Conservation (phyloP, 2,888 invertebrate species). For the Euclidia mi region DNA sequence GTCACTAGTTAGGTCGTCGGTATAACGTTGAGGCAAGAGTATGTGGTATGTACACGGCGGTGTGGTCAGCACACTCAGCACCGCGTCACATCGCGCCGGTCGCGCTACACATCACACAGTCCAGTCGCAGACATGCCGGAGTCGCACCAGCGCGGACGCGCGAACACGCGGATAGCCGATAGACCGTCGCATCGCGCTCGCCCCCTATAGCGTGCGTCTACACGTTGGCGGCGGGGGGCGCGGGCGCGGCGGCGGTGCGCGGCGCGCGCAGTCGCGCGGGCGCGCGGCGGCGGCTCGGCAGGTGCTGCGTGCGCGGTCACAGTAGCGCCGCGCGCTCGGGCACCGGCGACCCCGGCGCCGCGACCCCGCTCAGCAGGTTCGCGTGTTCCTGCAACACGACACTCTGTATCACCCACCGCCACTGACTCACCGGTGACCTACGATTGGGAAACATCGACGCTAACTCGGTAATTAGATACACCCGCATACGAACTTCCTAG, state of each 20-base stretch:
- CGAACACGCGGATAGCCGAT: background rate
- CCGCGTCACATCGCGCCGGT: too few relatives aligned
- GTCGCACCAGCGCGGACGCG: too few relatives aligned
- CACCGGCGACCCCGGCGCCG: constrained; percentile 52
- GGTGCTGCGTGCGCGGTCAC: constrained; percentile 41
- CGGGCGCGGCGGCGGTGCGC: background rate
- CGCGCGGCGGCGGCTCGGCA: constrained; percentile 1
- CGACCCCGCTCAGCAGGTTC: constrained; percentile 66
- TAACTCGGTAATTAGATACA: too few relatives aligned
- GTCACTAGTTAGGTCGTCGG: too few relatives aligned
- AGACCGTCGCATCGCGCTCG: background rate
- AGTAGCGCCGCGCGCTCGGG: constrained; percentile 77
- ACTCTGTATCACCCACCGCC: background rate
- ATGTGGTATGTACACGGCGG: too few relatives aligned
- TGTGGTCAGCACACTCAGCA: too few relatives aligned
- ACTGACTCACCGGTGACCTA: background rate
- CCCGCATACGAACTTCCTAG: too few relatives aligned
- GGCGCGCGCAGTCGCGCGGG: constrained; percentile 3
- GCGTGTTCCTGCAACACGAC: constrained; percentile 62
- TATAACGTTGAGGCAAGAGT: too few relatives aligned
- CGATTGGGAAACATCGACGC: too few relatives aligned
- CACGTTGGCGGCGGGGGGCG: background rate
- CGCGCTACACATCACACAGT: too few relatives aligned
- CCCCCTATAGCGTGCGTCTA: background rate
- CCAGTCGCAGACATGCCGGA: too few relatives aligned